Evolutionary conservation across 2,113 vertebrate species (phyloP).

Genomic region (Myotis brandtii): DNA sequence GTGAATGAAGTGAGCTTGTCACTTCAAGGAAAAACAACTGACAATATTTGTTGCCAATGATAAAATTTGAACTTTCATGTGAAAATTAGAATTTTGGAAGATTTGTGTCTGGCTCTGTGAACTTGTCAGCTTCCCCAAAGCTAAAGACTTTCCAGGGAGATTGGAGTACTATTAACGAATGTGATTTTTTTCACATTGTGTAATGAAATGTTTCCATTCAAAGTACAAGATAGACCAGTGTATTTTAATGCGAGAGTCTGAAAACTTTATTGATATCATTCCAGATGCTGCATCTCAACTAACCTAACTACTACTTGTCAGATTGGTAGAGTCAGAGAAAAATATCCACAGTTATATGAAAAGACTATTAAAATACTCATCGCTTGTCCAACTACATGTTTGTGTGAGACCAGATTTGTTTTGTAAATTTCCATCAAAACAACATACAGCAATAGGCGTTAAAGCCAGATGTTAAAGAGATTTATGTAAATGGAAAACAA

Average conservation of each 20-base stretch:
- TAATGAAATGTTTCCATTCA: slow-evolving; percentile 3
- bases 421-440: neutral
- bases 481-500: neutral
- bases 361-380: neutral
- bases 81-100: slow-evolving; percentile 64
- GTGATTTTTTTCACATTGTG: neutral
- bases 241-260: neutral
- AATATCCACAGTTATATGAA: slow-evolving; percentile 1
- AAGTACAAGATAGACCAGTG: neutral
- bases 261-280: slow-evolving; percentile 58
- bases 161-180: neutral
- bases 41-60: slow-evolving; percentile 38
- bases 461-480: neutral
- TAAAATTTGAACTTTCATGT: slow-evolving; percentile 61
- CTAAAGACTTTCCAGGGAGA: neutral
- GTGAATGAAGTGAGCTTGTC: slow-evolving; percentile 24
- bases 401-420: slow-evolving; percentile 23
- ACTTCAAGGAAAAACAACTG: slow-evolving; percentile 47
- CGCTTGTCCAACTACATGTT: neutral
- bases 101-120: slow-evolving; percentile 9
- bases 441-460: neutral
- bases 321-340: slow-evolving; percentile 38
- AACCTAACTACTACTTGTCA: neutral
- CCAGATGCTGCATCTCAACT: slow-evolving; percentile 26
- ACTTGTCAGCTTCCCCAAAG: slow-evolving; percentile 38